These are phyloP conservation scores for Melanaphis sacchari DNA, from an alignment of 1,140 invertebrate genomes.

Conservation along the genomic window DNA sequence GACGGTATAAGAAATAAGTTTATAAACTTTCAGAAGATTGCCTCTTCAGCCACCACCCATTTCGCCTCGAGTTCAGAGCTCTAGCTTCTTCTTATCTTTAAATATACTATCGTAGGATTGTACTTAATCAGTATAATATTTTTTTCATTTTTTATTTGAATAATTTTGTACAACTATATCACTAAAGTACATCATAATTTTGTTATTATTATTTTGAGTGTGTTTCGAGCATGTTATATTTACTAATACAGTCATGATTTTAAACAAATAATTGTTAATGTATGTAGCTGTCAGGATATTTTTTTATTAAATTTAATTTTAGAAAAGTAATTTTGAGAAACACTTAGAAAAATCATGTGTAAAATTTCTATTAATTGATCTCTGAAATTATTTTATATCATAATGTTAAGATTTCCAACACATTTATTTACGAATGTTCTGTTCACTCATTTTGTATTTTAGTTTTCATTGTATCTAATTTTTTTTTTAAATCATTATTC, in stretches of 20 bases:
- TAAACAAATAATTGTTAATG: neutral
- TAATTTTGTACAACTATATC: neutral
- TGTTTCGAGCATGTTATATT: no score
- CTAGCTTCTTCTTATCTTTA: neutral
- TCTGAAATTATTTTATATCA: no score
- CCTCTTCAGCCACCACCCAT: neutral
- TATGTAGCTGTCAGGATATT: neutral
- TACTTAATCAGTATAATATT: neutral
- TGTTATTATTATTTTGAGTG: neutral
- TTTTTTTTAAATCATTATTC: neutral
- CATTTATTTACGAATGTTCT: no score
- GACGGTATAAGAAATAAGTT: neutral
- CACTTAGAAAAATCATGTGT: neutral
- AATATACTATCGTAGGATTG: neutral
- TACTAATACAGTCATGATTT: no score
- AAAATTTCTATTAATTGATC: no score
- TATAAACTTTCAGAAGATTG: constrained; percentile 15
- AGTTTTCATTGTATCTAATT: no score
- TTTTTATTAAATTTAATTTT: neutral
- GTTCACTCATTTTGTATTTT: no score
- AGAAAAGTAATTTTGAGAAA: neutral
- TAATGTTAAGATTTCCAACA: no score
- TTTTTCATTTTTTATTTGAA: neutral
- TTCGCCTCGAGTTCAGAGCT: neutral
- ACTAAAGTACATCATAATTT: neutral